Evolutionary conservation across 1,140 invertebrate species (phyloP).

Genomic region (Ceratoteleas bidentatus): DNA sequence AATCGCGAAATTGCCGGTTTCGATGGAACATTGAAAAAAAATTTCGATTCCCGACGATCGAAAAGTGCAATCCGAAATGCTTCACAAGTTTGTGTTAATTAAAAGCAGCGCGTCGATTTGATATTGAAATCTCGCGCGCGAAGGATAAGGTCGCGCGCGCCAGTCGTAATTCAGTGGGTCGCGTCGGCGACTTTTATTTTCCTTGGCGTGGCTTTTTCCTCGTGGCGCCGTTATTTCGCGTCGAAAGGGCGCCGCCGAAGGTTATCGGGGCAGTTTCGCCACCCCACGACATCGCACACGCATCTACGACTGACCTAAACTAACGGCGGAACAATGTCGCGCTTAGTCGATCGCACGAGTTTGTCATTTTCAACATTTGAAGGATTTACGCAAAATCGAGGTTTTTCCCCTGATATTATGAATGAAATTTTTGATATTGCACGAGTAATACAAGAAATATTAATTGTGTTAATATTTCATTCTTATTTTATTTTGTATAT

Average conservation of each 20-base stretch:
- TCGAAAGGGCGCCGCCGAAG: conserved; percentile 17
- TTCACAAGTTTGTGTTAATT: background rate
- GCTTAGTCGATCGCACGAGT: too few species aligned
- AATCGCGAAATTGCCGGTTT: background rate
- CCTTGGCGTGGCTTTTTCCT: conserved; percentile 8
- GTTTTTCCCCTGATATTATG: too few species aligned
- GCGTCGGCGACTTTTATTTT: conserved; percentile 8
- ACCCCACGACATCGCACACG: background rate
- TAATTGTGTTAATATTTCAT: too few species aligned
- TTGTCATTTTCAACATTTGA: too few species aligned
- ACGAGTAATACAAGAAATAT: too few species aligned
- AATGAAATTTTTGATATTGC: too few species aligned
- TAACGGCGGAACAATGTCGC: too few species aligned
- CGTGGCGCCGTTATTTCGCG: conserved; percentile 19
- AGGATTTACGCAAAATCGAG: too few species aligned
- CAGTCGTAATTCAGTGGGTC: conserved; percentile 1
- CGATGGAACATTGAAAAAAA: background rate
- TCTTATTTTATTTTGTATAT: too few species aligned
- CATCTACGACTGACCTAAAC: too few species aligned
- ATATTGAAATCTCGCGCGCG: conserved; percentile 1
- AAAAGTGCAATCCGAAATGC: conserved; percentile 6
- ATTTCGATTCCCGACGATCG: background rate
- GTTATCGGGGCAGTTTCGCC: conserved; percentile 6
- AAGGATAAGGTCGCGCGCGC: background rate
- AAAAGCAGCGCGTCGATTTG: background rate